These are phyloP conservation scores for Heteronetta atricapilla DNA, from an alignment of 2,113 vertebrate species.

Conservation along the genomic window DNA sequence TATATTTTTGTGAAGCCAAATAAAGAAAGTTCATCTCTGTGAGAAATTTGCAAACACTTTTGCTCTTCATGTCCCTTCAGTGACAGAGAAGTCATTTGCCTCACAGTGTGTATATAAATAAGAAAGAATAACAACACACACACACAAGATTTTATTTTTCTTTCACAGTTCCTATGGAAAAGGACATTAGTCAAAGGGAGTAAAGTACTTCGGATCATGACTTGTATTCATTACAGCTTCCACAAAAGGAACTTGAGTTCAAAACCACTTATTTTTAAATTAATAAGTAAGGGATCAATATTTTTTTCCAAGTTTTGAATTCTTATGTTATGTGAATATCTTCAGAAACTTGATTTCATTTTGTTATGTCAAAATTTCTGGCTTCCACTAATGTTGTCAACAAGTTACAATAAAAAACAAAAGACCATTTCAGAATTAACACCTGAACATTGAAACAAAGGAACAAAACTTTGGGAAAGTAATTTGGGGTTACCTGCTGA, in stretches of 20 bases:
- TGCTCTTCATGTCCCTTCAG: slow-evolving; percentile 46
- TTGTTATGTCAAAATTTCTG: not conserved
- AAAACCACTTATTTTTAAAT: slow-evolving; percentile 43
- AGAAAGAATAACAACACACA: not conserved
- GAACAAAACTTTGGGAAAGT: not conserved
- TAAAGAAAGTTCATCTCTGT: slow-evolving; percentile 41
- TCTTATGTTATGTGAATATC: not conserved
- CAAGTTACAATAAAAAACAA: not conserved
- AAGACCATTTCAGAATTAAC: not conserved
- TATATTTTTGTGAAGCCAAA: slow-evolving; percentile 45
- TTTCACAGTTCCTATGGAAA: slow-evolving; percentile 26
- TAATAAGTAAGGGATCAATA: slow-evolving; percentile 32
- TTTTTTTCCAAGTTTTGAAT: not conserved
- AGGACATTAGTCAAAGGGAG: slow-evolving; percentile 20
- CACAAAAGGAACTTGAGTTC: slow-evolving; percentile 26
- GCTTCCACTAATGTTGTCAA: not conserved
- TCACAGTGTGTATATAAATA: slow-evolving; percentile 47
- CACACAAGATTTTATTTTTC: not conserved
- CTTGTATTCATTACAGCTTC: slow-evolving; percentile 3
- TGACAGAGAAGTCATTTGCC: slow-evolving; percentile 50
- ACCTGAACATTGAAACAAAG: not conserved
- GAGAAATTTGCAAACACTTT: slow-evolving; percentile 44
- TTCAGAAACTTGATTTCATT: not conserved
- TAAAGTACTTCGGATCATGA: slow-evolving; percentile 5
- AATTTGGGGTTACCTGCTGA: not conserved